Evolutionary conservation across 2,888 invertebrate genomes (phyloP), one percentile per base, ranked within the genome.

Genomic region (Nymphalis c-album): DNA sequence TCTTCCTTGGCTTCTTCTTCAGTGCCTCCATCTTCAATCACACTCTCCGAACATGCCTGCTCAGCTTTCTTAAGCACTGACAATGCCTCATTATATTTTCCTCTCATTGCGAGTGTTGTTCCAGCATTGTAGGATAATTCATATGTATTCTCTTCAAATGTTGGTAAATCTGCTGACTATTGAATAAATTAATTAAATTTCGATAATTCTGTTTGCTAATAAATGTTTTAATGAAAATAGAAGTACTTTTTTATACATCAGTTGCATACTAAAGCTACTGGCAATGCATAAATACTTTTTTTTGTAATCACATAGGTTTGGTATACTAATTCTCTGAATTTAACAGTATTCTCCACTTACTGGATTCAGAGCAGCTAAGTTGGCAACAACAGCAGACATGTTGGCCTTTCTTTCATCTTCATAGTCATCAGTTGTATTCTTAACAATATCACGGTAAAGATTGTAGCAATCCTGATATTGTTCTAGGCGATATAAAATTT

Each of bases 1-100:
- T 99, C 99, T 72, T 97, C 96, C 70, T 96, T 95, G n/a, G 99
- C 96, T 80, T 99, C 99, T 64, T 98, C 98, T 73, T 98, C 98
- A 0, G 96, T 94, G 8, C 95, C 95, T 1, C 97, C 98, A 82
- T 99, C 99, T 73, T 98, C 99, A 68, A 97, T 95, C 7, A 98
- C 93, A 69, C 95, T 94, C 79, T 97, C 96, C 0, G 95, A 93
- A 78, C 98, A 98, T 46, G 96, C 87, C 74, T 95, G 96, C 83
- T 98, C 98, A 10, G 98, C 97, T 64, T 94, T 92, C 75, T 95
- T 95, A 57, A 99, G 87, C 77, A 96, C 96, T 46, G 95, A 95
- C 76, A 97, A 94, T 0, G 99, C 98, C 75, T 97, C 97, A 1
- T 84, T 82, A 79, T 94, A 95, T 66, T 94, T 93, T 53, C 95